Evolutionary conservation across 2,113 vertebrate species (phyloP), one percentile per base, ranked within the genome.

Genomic region (Puma concolor): DNA sequence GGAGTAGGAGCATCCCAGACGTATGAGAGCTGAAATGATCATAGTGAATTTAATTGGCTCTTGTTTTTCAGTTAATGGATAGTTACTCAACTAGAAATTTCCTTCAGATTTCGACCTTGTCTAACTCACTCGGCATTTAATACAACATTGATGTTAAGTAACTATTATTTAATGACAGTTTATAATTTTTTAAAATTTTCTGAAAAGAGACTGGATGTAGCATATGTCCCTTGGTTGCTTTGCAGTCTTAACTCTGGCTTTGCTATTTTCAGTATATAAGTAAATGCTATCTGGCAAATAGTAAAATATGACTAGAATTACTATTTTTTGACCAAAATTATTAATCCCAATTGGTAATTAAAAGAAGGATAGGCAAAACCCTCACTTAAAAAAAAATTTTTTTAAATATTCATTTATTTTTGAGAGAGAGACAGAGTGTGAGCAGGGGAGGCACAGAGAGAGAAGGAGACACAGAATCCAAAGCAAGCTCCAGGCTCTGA

Each of bases 1-100:
- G 48, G 64, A 71, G 31, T 33, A 14, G 31, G 5, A 50, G 12
- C 16, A 36, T 72, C 67, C 72, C 87, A 57, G 31, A 19, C 54
- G 21, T 74, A 15, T 6, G 48, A 38, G 19, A 72, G 8, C 67
- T 77, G 10, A 94, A 87, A 54, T 79, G 31, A 86, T 44, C 60
- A 67, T 12, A 63, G 52, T 94, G 33, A 74, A 92, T 82, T 88
- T 88, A 90, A 88, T 67, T 86, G 31, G 17, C 48, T 71, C 82
- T 97, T 81, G 38, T 33, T 87, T 96, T 87, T 96, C 29, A 48
- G 48, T 19, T 87, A 79, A 63, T 44, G 41, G 7, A 27, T 94
- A 88, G 79, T 72, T 63, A 90, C 63, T 57, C 41, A 95, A 82
- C 33, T 83, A 84, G 48, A 89, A 93, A 80, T 80, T 94, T 90